phyloP scores from a whole-genome alignment of 2,888 invertebrate species.

The Caenorhabditis sp. region DNA sequence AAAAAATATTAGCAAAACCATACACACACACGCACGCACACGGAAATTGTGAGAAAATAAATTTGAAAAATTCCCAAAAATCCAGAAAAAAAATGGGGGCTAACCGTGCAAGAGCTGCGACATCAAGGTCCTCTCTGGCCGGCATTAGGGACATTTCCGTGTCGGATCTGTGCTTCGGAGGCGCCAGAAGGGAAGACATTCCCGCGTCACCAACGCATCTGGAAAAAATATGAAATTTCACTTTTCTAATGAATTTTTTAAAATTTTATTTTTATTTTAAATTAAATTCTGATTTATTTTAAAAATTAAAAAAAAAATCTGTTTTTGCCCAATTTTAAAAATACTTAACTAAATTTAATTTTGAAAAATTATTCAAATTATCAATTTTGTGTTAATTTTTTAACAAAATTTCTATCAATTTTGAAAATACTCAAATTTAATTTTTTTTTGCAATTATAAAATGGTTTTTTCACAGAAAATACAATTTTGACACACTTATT shows the following conservation, averaged over 20 bases:
- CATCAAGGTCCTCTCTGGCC: conserved; percentile 58
- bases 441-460: not conserved
- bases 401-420: not conserved
- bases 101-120: conserved; percentile 59
- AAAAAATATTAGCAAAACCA: not conserved
- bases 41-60: not conserved
- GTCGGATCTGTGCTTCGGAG: conserved; percentile 67
- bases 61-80: no score
- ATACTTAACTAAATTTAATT: not conserved
- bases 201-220: conserved; percentile 71
- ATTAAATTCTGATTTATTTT: no score
- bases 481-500: no score
- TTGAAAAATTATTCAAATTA: no score
- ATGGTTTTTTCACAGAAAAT: not conserved
- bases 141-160: conserved; percentile 71
- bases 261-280: no score
- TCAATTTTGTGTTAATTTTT: not conserved
- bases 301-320: not conserved
- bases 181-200: conserved; percentile 67
- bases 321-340: not conserved
- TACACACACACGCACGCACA: conserved; percentile 23
- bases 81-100: no score
- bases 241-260: no score
- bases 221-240: conserved; percentile 15
- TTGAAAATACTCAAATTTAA: no score